phyloP scores from a whole-genome alignment of 2,797 vertebrate genomes.

The Siniperca obscura region DNA sequence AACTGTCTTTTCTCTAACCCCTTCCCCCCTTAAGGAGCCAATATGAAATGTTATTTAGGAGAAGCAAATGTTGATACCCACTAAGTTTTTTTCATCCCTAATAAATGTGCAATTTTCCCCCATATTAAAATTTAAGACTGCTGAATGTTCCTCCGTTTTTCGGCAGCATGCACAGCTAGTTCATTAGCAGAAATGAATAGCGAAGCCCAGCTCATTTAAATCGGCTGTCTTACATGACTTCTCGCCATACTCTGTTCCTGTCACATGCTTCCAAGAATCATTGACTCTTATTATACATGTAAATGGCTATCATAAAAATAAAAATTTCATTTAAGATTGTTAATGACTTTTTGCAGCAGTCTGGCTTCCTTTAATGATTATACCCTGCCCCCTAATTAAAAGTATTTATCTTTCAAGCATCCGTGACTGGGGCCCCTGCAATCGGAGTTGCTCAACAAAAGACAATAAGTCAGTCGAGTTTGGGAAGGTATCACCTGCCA shows the following conservation, averaged over 20 bases:
- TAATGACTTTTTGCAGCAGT: conserved; percentile 99
- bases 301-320: conserved; percentile 99
- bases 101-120: conserved; percentile 84
- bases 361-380: conserved; percentile 99
- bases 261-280: conserved; percentile 99
- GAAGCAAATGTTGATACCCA: conserved; percentile 73
- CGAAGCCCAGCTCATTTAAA: conserved; percentile 98
- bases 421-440: conserved; percentile 91
- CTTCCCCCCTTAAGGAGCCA: conserved; percentile 55
- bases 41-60: conserved; percentile 67
- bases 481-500: conserved; percentile 67
- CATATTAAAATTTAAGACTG: conserved; percentile 97
- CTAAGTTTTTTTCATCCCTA: conserved; percentile 63
- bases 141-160: conserved; percentile 86
- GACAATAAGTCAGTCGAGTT: conserved; percentile 71
- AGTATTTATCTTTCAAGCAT: conserved; percentile 99
- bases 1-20: conserved; percentile 49
- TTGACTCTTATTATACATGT: conserved; percentile 99
- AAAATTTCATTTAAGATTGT: conserved; percentile 99
- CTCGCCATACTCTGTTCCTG: conserved; percentile 99
- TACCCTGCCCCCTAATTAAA: conserved; percentile 99
- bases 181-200: conserved; percentile 99
- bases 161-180: conserved; percentile 92
- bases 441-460: conserved; percentile 77
- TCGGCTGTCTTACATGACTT: conserved; percentile 99